These are phyloP conservation scores for Drosophila siamana DNA, from an alignment of 2,888 invertebrate species.

Conservation along the genomic window DNA sequence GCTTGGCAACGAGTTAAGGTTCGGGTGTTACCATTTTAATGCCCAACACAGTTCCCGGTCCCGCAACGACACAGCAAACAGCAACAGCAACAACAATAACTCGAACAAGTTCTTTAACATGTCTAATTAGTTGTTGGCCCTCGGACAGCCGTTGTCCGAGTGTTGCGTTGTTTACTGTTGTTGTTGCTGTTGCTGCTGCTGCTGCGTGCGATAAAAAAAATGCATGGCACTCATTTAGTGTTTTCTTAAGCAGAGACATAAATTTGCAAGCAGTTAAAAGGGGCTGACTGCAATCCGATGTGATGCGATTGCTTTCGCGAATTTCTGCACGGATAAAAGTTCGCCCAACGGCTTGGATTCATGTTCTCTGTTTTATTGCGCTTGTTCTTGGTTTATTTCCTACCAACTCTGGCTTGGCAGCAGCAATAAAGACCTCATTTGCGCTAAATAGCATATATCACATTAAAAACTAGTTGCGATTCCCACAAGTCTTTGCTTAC, in stretches of 20 bases:
- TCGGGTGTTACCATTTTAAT: conserved; percentile 74
- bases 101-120: conserved; percentile 82
- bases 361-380: conserved; percentile 7
- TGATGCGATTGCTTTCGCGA: conserved; percentile 51
- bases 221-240: conserved; percentile 81
- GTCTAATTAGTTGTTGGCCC: conserved; percentile 83
- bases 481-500: not conserved
- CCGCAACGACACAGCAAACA: conserved; percentile 33
- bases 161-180: conserved; percentile 7
- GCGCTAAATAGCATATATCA: conserved; percentile 10
- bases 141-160: conserved; percentile 40
- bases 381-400: not conserved
- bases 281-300: conserved; percentile 50
- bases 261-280: conserved; percentile 76
- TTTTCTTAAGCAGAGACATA: conserved; percentile 78
- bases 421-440: conserved; percentile 24
- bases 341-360: conserved; percentile 10
- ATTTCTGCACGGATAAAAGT: conserved; percentile 35
- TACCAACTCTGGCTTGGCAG: conserved; percentile 10
- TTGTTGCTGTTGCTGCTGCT: conserved; percentile 23
- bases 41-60: conserved; percentile 46
- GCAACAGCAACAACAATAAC: conserved; percentile 45
- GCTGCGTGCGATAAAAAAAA: conserved; percentile 74
- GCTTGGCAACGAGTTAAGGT: conserved; percentile 52
- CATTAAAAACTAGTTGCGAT: not conserved